These are phyloP conservation scores for Junonia oenone DNA, from an alignment of 2,888 invertebrate species.

Conservation along the genomic window DNA sequence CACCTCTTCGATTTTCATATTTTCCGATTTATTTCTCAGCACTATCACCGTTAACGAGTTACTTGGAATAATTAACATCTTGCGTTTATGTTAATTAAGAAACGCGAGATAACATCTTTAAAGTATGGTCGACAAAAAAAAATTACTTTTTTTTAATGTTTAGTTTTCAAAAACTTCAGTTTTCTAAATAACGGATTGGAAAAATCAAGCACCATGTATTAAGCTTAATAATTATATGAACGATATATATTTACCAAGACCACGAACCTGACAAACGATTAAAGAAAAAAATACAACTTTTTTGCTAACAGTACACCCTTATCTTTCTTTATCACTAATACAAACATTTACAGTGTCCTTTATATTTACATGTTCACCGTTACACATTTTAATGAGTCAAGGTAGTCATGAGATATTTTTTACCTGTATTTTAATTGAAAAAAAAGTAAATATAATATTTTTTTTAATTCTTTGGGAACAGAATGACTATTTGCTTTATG, in stretches of 20 bases:
- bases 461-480: no score
- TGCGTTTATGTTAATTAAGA: background rate
- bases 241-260: no score
- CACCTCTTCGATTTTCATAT: constrained; percentile 30
- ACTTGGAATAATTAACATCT: background rate
- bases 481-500: no score
- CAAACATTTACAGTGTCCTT: constrained; percentile 10
- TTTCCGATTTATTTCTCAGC: background rate
- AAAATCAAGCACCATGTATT: no score
- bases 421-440: background rate
- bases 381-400: constrained; percentile 13
- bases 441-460: no score
- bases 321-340: constrained; percentile 1
- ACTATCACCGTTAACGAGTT: background rate
- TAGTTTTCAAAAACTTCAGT: no score
- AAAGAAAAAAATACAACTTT: no score
- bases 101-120: background rate
- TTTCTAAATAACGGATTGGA: no score
- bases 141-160: no score
- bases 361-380: constrained; percentile 6
- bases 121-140: constrained; percentile 9
- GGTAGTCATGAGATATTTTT: constrained; percentile 5
- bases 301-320: constrained; percentile 4
- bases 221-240: no score
- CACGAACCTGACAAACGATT: no score